Conservation (phyloP, 2,113 vertebrate species). For the Antennarius striatus region DNA sequence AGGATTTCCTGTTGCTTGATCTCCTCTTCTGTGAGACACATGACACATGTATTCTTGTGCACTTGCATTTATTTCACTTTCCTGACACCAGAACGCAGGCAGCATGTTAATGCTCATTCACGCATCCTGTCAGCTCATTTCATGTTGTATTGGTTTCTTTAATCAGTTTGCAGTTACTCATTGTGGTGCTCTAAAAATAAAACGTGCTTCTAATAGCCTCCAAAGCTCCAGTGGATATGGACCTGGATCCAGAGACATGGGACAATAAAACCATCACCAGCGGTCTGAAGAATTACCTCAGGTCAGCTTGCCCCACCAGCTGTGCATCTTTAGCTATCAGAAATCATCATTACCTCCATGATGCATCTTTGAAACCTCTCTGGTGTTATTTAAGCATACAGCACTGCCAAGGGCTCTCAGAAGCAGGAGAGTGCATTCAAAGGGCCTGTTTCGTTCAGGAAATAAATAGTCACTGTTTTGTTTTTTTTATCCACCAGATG, state of each 20-base stretch:
- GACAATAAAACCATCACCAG: conserved; percentile 99
- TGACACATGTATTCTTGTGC: neutral
- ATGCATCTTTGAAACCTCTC: conserved; percentile 40
- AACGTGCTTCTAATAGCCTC: conserved; percentile 79
- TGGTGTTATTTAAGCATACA: conserved; percentile 34
- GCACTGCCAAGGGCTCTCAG: conserved; percentile 24
- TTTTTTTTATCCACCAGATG: conserved; percentile 80
- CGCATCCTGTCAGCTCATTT: conserved; percentile 3
- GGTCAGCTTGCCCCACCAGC: conserved; percentile 79
- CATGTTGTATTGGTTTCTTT: conserved; percentile 2
- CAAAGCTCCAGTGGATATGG: conserved; percentile 90
- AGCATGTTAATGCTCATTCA: neutral
- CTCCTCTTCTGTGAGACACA: conserved; percentile 3
- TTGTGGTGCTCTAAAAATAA: conserved; percentile 10
- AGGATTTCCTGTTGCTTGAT: neutral
- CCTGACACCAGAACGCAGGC: neutral
- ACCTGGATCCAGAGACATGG: conserved; percentile 94
- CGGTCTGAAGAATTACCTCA: conserved; percentile 98
- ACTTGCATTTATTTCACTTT: conserved; percentile 8
- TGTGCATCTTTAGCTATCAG: conserved; percentile 37
- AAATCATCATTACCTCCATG: conserved; percentile 49
- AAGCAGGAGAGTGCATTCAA: conserved; percentile 19
- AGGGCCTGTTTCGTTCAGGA: conserved; percentile 26
- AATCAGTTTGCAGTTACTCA: conserved; percentile 1
- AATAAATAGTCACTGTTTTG: conserved; percentile 33